A percentile compares a stretch with the other conserved stretches of the same genome.
Conservation (phyloP, 92 coral and sea anemone genomes). For the Phenganax stokvisi region DNA sequence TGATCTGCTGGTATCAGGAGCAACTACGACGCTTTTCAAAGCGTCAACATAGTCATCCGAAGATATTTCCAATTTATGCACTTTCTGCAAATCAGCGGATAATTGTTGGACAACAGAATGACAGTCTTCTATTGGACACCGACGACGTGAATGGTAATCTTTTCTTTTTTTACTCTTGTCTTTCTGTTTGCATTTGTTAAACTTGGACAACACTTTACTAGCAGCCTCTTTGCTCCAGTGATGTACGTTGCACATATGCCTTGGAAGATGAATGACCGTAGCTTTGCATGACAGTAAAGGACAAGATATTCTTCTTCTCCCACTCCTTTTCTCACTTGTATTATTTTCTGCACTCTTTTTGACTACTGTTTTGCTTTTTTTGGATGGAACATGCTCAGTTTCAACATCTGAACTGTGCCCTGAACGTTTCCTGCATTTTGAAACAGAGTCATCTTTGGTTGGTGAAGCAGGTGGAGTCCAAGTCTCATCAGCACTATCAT, state of each 20-base stretch:
- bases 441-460: too few relatives aligned
- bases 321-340: slow-evolving; percentile 1
- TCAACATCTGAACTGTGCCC: too few relatives aligned
- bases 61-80: not conserved
- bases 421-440: too few relatives aligned
- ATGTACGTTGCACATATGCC: slow-evolving; percentile 45
- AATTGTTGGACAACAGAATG: not conserved
- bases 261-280: slow-evolving; percentile 38
- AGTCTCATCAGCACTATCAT: too few relatives aligned
- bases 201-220: slow-evolving; percentile 2
- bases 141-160: not conserved
- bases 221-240: slow-evolving; percentile 41
- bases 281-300: slow-evolving; percentile 32
- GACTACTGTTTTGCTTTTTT: too few relatives aligned
- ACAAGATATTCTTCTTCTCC: slow-evolving; percentile 21
- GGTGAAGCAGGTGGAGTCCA: too few relatives aligned
- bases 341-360: not conserved
- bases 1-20: not conserved
- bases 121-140: not conserved
- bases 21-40: not conserved
- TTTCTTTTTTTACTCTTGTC: not conserved
- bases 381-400: too few relatives aligned
- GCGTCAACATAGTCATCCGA: not conserved
- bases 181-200: not conserved
- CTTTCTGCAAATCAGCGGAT: slow-evolving; percentile 1